Evolutionary conservation across 2,888 invertebrate species (phyloP).

Genomic region (Cheilosia pagana): DNA sequence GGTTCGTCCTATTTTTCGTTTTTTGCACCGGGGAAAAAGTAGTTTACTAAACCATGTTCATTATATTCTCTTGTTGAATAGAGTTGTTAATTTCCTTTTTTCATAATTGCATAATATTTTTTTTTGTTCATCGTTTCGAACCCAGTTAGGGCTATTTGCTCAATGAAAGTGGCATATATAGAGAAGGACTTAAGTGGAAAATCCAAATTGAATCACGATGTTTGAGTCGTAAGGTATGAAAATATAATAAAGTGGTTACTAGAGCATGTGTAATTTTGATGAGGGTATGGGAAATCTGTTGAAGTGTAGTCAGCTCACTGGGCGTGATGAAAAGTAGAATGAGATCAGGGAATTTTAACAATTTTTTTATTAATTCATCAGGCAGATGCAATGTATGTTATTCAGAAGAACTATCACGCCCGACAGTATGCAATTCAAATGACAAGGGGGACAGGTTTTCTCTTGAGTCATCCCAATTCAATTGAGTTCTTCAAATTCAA

Average conservation of each 20-base stretch:
- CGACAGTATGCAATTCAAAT: too few species aligned
- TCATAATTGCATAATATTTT: neutral
- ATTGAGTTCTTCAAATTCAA: too few species aligned
- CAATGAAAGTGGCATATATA: constrained; percentile 35
- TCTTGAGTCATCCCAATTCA: too few species aligned
- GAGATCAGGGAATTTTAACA: too few species aligned
- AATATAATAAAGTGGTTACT: constrained; percentile 13
- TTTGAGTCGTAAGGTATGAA: constrained; percentile 18
- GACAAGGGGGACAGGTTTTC: too few species aligned
- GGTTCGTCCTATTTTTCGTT: neutral
- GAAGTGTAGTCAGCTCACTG: too few species aligned
- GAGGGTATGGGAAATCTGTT: neutral
- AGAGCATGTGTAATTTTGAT: neutral
- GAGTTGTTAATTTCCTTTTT: constrained; percentile 60
- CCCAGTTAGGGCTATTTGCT: constrained; percentile 35
- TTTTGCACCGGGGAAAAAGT: constrained; percentile 33
- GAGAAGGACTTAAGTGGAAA: constrained; percentile 57
- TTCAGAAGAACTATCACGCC: too few species aligned
- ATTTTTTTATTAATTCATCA: too few species aligned
- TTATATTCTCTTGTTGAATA: constrained; percentile 69
- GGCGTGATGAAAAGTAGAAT: too few species aligned
- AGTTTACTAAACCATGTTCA: constrained; percentile 71
- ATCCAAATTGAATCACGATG: constrained; percentile 59
- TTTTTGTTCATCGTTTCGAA: constrained; percentile 10
- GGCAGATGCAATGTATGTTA: too few species aligned